A percentile compares a stretch with the other conserved stretches of the same genome.
Evolutionary conservation across 2,888 invertebrate species (phyloP).

Genomic region (Entomobrya multifasciata): DNA sequence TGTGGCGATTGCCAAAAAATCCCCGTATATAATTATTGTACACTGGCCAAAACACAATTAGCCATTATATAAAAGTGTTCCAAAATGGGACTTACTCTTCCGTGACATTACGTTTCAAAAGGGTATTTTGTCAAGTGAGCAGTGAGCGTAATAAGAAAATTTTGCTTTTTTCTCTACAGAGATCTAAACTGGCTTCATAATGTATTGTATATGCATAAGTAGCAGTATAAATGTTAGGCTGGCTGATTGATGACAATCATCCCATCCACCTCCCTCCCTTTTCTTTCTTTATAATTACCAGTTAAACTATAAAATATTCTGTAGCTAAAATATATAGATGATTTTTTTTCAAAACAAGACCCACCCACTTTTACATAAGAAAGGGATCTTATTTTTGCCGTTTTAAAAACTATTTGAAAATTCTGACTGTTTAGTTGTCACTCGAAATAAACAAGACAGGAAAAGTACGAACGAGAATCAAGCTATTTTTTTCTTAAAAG

Average conservation of each 20-base stretch:
- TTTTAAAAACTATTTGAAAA: not conserved
- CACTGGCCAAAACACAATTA: conserved; percentile 41
- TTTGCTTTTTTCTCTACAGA: not conserved
- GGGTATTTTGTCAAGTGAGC: conserved; percentile 50
- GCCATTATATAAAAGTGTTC: conserved; percentile 42
- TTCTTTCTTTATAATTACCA: conserved; percentile 44
- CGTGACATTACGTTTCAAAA: conserved; percentile 68
- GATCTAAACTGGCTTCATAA: not conserved
- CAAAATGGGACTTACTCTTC: conserved; percentile 63
- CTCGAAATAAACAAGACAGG: conserved; percentile 56
- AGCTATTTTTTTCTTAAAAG: not conserved
- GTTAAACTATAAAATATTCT: not conserved
- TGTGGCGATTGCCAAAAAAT: conserved; percentile 19
- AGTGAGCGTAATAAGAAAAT: not conserved
- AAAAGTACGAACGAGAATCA: not conserved
- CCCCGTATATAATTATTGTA: too few relatives aligned
- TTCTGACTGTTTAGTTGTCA: conserved; percentile 48
- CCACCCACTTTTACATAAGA: conserved; percentile 50
- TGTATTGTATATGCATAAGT: too few relatives aligned
- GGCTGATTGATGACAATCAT: conserved; percentile 23
- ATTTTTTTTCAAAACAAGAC: conserved; percentile 12
- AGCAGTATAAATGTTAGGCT: not conserved
- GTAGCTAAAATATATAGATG: conserved; percentile 21
- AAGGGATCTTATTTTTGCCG: not conserved
- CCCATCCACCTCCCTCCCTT: too few relatives aligned